These are phyloP conservation scores for Scaeva pyrastri DNA, from an alignment of 2,888 invertebrate species.

Conservation along the genomic window DNA sequence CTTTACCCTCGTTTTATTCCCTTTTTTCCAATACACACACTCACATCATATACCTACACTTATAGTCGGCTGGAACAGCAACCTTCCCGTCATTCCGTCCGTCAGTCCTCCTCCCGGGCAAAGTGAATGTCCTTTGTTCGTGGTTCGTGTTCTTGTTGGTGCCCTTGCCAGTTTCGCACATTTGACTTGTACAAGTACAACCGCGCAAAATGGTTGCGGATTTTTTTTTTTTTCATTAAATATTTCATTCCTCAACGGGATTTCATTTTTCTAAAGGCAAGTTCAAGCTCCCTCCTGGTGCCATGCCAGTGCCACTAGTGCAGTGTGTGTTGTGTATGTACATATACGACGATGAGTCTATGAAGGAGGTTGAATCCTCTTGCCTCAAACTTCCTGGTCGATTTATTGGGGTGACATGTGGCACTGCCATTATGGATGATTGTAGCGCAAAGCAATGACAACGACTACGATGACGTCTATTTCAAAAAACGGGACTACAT, in stretches of 20 bases:
- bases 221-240: slow-evolving; percentile 51
- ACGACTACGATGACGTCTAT: slow-evolving; percentile 36
- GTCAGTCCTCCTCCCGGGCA: slow-evolving; percentile 11
- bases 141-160: background rate
- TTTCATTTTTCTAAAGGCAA: slow-evolving; percentile 44
- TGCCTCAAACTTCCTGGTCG: slow-evolving; percentile 41
- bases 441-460: slow-evolving; percentile 70
- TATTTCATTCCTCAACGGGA: slow-evolving; percentile 23
- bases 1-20: slow-evolving; percentile 24
- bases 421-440: slow-evolving; percentile 74
- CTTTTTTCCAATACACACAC: background rate
- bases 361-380: slow-evolving; percentile 22
- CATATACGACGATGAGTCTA: slow-evolving; percentile 49
- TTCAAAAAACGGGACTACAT: background rate
- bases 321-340: slow-evolving; percentile 45
- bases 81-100: slow-evolving; percentile 13
- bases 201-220: slow-evolving; percentile 73
- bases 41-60: slow-evolving; percentile 2
- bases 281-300: slow-evolving; percentile 48
- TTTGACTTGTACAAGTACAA: slow-evolving; percentile 70
- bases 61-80: background rate
- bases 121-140: slow-evolving; percentile 72
- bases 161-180: slow-evolving; percentile 63
- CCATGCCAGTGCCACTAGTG: background rate
- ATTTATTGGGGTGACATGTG: slow-evolving; percentile 76